phyloP scores from a whole-genome alignment of 2,888 invertebrate genomes.

The Hyles lineata region DNA sequence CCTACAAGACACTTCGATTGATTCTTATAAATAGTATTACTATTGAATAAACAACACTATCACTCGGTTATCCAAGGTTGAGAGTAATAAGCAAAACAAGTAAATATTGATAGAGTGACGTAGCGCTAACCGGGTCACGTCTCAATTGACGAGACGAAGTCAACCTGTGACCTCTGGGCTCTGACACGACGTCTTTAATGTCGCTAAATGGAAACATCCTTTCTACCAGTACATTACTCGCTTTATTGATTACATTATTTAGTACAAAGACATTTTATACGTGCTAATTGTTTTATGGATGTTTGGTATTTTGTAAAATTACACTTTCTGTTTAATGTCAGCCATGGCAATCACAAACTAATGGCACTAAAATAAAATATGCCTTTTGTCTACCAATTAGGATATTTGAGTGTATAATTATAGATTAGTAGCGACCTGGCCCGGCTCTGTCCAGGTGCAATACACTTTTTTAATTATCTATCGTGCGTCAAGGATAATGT shows the following conservation, averaged over 20 bases:
- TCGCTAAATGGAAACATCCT: slow-evolving; percentile 43
- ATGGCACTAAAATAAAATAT: too few species aligned
- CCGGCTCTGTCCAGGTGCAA: too few species aligned
- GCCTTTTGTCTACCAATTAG: too few species aligned
- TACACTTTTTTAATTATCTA: too few species aligned
- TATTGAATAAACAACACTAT: neutral
- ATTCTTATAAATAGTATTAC: neutral
- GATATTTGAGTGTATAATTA: too few species aligned
- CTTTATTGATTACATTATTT: neutral
- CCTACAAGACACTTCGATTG: too few species aligned
- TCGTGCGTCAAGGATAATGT: too few species aligned
- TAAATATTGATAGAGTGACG: neutral
- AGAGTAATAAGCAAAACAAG: neutral
- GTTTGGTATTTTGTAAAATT: neutral
- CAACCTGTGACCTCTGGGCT: slow-evolving; percentile 37
- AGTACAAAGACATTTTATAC: neutral
- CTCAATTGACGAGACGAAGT: slow-evolving; percentile 42
- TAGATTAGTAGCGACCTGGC: too few species aligned
- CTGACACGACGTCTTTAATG: slow-evolving; percentile 30
- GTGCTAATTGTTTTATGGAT: neutral
- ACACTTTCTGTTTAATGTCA: too few species aligned
- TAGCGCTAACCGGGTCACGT: slow-evolving; percentile 25
- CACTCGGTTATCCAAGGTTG: neutral
- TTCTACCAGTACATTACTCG: slow-evolving; percentile 29
- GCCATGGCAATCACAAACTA: too few species aligned